phyloP scores from a whole-genome alignment of 2,113 vertebrate genomes.

The Hippocampus comes region DNA sequence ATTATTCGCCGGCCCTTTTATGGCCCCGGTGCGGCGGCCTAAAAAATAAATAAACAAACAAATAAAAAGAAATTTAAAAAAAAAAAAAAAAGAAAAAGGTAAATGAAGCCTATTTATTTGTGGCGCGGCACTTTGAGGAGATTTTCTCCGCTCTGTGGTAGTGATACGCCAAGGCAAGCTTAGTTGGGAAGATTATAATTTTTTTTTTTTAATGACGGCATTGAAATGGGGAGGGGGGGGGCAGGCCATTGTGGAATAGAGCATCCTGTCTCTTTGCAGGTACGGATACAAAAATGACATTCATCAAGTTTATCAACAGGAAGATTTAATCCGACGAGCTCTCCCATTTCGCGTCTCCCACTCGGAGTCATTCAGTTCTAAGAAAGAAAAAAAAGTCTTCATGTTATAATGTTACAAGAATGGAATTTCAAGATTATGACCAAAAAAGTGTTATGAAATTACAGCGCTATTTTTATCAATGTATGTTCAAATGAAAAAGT shows the following conservation, averaged over 20 bases:
- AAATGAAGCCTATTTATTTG: constrained; percentile 72
- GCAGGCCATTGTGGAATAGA: constrained; percentile 66
- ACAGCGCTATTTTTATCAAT: too few relatives aligned
- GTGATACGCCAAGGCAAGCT: constrained; percentile 67
- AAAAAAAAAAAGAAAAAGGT: constrained; percentile 9
- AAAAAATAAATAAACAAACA: neutral
- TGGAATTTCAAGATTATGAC: neutral
- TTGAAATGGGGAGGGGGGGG: constrained; percentile 57
- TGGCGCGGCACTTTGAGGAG: constrained; percentile 68
- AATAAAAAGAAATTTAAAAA: neutral
- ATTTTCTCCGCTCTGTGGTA: constrained; percentile 67
- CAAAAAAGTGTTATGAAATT: neutral
- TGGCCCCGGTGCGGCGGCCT: constrained; percentile 38
- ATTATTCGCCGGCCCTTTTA: constrained; percentile 68
- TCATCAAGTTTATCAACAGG: constrained; percentile 73
- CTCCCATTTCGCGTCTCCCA: constrained; percentile 32
- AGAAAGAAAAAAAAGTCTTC: constrained; percentile 1
- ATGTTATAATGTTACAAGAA: too few relatives aligned
- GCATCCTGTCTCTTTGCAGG: constrained; percentile 64
- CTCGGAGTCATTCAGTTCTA: constrained; percentile 55
- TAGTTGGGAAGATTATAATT: constrained; percentile 73
- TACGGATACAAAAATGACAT: constrained; percentile 66
- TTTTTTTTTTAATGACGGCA: constrained; percentile 69
- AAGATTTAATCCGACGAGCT: constrained; percentile 66
- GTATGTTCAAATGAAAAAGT: too few relatives aligned